A percentile compares a stretch with the other conserved stretches of the same genome.
phyloP scores from a whole-genome alignment of 2,113 vertebrate species.

The Poecilia latipinna region DNA sequence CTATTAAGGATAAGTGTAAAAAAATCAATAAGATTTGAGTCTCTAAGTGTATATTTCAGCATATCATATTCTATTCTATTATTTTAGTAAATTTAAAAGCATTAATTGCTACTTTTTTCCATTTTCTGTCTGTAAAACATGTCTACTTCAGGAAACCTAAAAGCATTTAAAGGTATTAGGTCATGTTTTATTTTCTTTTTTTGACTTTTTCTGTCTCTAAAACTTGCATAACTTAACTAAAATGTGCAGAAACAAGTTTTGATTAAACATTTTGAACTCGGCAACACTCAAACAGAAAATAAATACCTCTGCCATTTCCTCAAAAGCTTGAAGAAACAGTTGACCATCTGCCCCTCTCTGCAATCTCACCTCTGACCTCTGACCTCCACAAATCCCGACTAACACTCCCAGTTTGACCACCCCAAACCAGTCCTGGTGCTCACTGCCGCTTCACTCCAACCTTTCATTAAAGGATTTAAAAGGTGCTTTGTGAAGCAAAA shows the following conservation, averaged over 20 bases:
- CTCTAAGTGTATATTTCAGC: too few relatives aligned
- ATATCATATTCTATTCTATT: too few relatives aligned
- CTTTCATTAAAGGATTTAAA: conserved; percentile 13
- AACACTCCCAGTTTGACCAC: conserved; percentile 52
- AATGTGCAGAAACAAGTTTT: background rate
- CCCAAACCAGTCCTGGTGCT: conserved; percentile 40
- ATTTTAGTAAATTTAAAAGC: too few relatives aligned
- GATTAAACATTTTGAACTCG: conserved; percentile 9
- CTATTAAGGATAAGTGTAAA: too few relatives aligned
- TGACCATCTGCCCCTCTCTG: conserved; percentile 79
- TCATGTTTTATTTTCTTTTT: too few relatives aligned
- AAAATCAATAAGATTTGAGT: too few relatives aligned
- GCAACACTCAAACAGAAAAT: conserved; percentile 23
- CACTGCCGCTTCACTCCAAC: conserved; percentile 17
- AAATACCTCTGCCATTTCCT: conserved; percentile 50
- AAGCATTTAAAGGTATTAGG: too few relatives aligned
- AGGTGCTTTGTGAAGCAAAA: conserved; percentile 5
- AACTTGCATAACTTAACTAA: background rate
- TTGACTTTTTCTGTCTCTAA: too few relatives aligned
- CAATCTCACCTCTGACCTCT: conserved; percentile 76
- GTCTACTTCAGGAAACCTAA: too few relatives aligned
- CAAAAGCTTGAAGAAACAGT: conserved; percentile 61
- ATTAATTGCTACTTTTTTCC: too few relatives aligned
- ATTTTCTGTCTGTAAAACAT: too few relatives aligned
- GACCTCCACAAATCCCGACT: conserved; percentile 76